Conservation (phyloP, 1,140 invertebrate genomes). For the Streblospio benedicti region DNA sequence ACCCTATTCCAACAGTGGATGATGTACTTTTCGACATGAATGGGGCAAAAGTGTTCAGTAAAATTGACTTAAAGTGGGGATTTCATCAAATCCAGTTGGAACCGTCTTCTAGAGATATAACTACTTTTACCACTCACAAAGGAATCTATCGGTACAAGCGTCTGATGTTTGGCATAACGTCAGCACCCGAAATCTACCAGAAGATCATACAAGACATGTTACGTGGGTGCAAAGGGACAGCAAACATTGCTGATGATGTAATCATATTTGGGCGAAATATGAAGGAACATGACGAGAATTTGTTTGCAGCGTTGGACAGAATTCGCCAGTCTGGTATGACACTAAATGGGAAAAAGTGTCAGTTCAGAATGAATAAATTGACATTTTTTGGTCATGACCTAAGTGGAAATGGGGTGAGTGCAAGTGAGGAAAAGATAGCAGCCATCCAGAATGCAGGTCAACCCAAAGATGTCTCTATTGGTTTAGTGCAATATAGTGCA, state of each 20-base stretch:
- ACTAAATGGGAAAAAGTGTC: too few species aligned
- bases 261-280: not conserved
- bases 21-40: not conserved
- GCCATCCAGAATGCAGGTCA: too few species aligned
- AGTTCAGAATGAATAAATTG: too few species aligned
- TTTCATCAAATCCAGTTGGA: slow-evolving; percentile 16
- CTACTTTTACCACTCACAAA: slow-evolving; percentile 14
- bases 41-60: not conserved
- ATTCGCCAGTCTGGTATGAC: too few species aligned
- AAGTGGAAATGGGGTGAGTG: too few species aligned
- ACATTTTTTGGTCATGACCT: too few species aligned
- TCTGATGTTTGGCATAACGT: slow-evolving; percentile 9
- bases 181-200: slow-evolving; percentile 2
- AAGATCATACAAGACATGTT: too few species aligned
- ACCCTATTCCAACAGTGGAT: not conserved
- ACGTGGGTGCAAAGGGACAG: not conserved
- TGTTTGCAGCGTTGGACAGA: too few species aligned
- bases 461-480: too few species aligned
- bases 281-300: not conserved
- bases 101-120: slow-evolving; percentile 14
- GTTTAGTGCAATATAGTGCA: too few species aligned
- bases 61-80: not conserved
- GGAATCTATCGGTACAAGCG: slow-evolving; percentile 12
- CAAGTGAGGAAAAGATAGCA: too few species aligned
- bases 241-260: not conserved